Conservation (phyloP, 1,140 invertebrate species). For the Copidosoma floridanum region DNA sequence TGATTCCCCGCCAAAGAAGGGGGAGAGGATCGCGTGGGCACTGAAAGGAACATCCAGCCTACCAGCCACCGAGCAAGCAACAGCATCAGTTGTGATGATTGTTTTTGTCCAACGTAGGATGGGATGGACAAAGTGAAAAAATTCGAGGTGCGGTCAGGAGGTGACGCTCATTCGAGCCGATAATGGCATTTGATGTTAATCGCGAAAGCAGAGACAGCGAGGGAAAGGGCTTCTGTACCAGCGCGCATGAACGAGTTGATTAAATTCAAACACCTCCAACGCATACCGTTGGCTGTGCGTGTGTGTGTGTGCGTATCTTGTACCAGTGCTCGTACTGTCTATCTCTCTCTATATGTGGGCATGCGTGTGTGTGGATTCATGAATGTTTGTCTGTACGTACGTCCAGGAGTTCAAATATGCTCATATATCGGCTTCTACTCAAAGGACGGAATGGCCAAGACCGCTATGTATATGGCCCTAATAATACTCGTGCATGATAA, state of each 20-base stretch:
- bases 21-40: background rate
- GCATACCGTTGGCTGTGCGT: too few relatives aligned
- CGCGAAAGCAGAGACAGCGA: constrained; percentile 6
- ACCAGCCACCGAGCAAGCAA: background rate
- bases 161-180: background rate
- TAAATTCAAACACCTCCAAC: constrained; percentile 19
- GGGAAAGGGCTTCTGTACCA: too few relatives aligned
- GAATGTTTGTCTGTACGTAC: too few relatives aligned
- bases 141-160: background rate
- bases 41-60: background rate
- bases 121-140: background rate
- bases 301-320: too few relatives aligned
- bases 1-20: background rate
- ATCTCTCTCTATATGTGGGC: too few relatives aligned
- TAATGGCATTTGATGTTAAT: constrained; percentile 24
- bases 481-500: constrained; percentile 19
- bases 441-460: constrained; percentile 9
- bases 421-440: constrained; percentile 15
- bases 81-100: constrained; percentile 26
- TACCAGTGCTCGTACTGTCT: too few relatives aligned
- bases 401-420: constrained; percentile 22
- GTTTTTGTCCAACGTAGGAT: constrained; percentile 25
- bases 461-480: too few relatives aligned
- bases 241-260: constrained; percentile 17
- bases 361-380: too few relatives aligned